Percentiles rank a stretch among this genome's conserved stretches.
These are phyloP conservation scores for Eupleurogrammus muticus DNA, from an alignment of 2,797 vertebrate species.

Conservation along the genomic window DNA sequence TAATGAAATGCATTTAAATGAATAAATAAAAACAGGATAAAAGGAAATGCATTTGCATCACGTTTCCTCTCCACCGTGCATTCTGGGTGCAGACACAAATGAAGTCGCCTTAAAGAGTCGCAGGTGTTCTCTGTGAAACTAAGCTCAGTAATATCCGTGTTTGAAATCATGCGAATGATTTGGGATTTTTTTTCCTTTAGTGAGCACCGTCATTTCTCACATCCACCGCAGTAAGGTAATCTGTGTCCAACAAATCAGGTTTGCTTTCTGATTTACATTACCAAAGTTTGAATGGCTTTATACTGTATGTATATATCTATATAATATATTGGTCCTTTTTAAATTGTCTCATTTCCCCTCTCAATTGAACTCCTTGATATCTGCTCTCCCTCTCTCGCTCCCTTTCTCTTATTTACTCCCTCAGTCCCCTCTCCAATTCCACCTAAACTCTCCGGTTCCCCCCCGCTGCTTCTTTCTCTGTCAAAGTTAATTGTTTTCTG, in stretches of 20 bases:
- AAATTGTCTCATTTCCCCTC: slow-evolving; percentile 5
- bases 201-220: neutral
- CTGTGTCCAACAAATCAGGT: neutral
- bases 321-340: neutral
- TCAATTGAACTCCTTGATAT: slow-evolving; percentile 8
- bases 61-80: neutral
- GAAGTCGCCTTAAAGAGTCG: neutral
- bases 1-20: neutral
- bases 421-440: slow-evolving; percentile 53
- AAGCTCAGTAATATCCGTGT: slow-evolving; percentile 9
- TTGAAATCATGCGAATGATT: slow-evolving; percentile 1
- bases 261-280: neutral
- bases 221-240: neutral
- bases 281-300: neutral
- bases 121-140: slow-evolving; percentile 26
- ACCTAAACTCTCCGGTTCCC: slow-evolving; percentile 26
- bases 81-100: neutral
- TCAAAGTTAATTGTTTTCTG: slow-evolving; percentile 68
- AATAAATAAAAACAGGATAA: neutral
- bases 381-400: neutral
- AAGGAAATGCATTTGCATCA: neutral
- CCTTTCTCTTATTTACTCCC: slow-evolving; percentile 36
- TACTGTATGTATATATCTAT: too few relatives aligned
- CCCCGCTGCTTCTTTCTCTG: slow-evolving; percentile 38
- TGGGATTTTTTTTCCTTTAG: neutral